phyloP scores from a whole-genome alignment of 2,888 invertebrate species.

The Eristalinus aeneus region DNA sequence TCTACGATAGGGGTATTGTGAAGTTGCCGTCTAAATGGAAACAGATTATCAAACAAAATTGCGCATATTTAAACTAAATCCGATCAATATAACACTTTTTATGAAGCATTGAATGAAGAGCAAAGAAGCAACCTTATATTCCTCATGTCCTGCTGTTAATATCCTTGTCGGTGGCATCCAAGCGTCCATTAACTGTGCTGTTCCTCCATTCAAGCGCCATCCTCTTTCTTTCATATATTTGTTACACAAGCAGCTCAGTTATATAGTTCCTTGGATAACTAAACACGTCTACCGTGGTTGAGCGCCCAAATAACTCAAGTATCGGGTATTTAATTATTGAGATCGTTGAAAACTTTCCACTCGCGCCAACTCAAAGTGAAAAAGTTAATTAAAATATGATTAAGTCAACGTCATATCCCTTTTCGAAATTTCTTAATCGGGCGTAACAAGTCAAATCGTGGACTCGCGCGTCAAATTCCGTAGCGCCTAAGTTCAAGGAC shows the following conservation, averaged over 20 bases:
- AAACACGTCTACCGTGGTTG: background rate
- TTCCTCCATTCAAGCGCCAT: background rate
- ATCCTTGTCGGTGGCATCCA: too few species aligned
- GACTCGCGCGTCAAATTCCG: constrained; percentile 32
- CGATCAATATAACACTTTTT: too few species aligned
- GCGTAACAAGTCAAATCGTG: constrained; percentile 34
- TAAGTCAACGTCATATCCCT: background rate
- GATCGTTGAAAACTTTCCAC: background rate
- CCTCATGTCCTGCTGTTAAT: too few species aligned
- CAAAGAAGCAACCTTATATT: too few species aligned
- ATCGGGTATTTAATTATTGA: background rate
- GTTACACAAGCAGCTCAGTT: background rate
- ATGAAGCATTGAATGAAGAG: too few species aligned
- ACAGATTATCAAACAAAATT: too few species aligned
- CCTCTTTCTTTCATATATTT: background rate
- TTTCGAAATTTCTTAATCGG: constrained; percentile 18
- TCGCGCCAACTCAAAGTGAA: background rate
- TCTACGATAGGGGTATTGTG: too few species aligned
- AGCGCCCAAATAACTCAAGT: background rate
- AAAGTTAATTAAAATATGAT: constrained; percentile 12
- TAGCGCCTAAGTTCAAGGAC: constrained; percentile 17
- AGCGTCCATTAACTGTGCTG: background rate
- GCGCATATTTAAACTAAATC: too few species aligned
- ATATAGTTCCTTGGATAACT: background rate
- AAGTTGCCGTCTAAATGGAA: too few species aligned